Evolutionary conservation across 2,888 invertebrate species (phyloP), one percentile per base, ranked within the genome.

Genomic region (Gortyna flavago): DNA sequence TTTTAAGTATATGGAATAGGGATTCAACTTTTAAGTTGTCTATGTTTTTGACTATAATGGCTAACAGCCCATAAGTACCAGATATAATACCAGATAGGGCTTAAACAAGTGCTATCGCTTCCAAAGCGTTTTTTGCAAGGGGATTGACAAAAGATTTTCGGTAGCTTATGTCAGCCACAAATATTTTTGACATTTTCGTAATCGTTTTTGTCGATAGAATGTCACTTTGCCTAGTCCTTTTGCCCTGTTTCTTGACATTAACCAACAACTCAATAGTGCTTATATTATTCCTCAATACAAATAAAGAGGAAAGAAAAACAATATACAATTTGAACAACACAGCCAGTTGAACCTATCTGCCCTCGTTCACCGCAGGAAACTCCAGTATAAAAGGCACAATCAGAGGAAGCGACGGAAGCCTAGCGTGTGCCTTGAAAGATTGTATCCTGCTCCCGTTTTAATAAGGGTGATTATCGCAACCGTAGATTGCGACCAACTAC

Each of bases 321-420:
- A 48, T 32, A 32, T n/a, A n/a, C 51, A 32, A 16, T 41, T 48
- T 54, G 18, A 44, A 64, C 48, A 35, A 59, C 71, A 35, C 44
- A 77, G 67, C 21, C 64, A 35, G 66, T 29, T 59, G 44, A 29
- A 65, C 61, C 21, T 57, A 69, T 69, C 74, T 74, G 35, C 18
- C 77, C 9, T 38, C 75, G 51, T 32, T 82, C 70, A 69, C 72
- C 72, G 54, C 77, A 75, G 72, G 78, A 72, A 80, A 51, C 57
- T 80, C 35, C 41, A 54, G 74, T 21, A 44, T 72, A 74, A 87
- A 78, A 85, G 61, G 64, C 35, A 64, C 75, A 85, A 84, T 85
- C 85, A 80, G 62, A 59, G 54, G 29, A 48, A 72, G 38, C 32
- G 29, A 44, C 18, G 59, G 61, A 76, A 80, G 48, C 59, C 11